Evolutionary conservation across 2,888 invertebrate genomes (phyloP).

Genomic region (Boloria euphrosyne): DNA sequence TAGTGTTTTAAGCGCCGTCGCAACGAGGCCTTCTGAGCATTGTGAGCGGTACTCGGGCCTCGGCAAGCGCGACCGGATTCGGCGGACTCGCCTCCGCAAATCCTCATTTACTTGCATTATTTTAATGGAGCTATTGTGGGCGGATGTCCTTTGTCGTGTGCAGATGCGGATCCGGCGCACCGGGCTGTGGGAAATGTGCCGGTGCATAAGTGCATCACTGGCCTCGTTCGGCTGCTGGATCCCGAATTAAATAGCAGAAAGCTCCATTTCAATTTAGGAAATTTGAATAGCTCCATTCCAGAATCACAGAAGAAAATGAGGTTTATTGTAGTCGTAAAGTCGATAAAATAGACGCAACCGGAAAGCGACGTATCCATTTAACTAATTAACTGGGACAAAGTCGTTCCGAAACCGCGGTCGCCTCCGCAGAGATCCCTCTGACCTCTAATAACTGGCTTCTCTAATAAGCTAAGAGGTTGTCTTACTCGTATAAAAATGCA

Average conservation of each 20-base stretch:
- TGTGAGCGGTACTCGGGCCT: slow-evolving; percentile 61
- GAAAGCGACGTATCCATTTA: slow-evolving; percentile 69
- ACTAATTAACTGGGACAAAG: slow-evolving; percentile 74
- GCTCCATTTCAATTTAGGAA: slow-evolving; percentile 61
- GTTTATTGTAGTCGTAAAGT: slow-evolving; percentile 57
- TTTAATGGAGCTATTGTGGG: slow-evolving; percentile 82
- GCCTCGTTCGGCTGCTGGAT: slow-evolving; percentile 65
- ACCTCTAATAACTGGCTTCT: slow-evolving; percentile 73
- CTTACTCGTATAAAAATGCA: slow-evolving; percentile 78
- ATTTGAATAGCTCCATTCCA: slow-evolving; percentile 54
- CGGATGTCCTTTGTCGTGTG: slow-evolving; percentile 78
- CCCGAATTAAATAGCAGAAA: slow-evolving; percentile 62
- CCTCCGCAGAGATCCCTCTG: slow-evolving; percentile 70
- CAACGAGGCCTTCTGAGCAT: slow-evolving; percentile 58
- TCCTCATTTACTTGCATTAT: slow-evolving; percentile 83
- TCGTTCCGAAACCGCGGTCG: slow-evolving; percentile 56
- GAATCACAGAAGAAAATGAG: slow-evolving; percentile 50
- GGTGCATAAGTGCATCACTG: slow-evolving; percentile 75
- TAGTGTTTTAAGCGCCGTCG: slow-evolving; percentile 76
- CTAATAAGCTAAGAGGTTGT: slow-evolving; percentile 80
- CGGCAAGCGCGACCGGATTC: slow-evolving; percentile 64
- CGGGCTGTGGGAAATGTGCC: slow-evolving; percentile 72
- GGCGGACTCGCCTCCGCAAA: slow-evolving; percentile 76
- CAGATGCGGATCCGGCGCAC: slow-evolving; percentile 65
- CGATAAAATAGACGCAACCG: slow-evolving; percentile 54